Evolutionary conservation across 2,797 vertebrate genomes (phyloP), one percentile per base, ranked within the genome.

Genomic region (Sebastes wilsoni): DNA sequence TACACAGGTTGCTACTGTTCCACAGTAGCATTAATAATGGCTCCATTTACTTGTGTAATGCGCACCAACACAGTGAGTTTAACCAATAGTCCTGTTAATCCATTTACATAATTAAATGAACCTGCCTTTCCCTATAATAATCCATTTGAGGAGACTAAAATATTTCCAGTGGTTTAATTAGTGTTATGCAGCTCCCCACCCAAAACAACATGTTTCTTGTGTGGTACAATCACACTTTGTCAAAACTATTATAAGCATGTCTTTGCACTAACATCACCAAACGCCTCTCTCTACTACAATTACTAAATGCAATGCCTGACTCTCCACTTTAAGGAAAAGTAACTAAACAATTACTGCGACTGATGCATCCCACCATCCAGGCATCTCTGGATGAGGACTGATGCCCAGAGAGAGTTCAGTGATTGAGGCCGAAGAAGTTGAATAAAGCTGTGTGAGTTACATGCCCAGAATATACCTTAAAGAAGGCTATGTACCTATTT

Each of bases 81-180:
- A 52, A 49, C 67, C 16, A 61, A 66, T 25, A 64, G 32, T 23
- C n/a, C 25, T 61, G 32, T 34, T 74, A 58, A 78, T 0, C 60
- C 16, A 30, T 70, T 78, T 67, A 62, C 27, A 70, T 49, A 62
- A 75, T 64, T 34, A 58, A 23, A 27, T 49, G 52, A 75, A 72
- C 18, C 55, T 61, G 30, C 14, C 25, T 46, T 58, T 62, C 10
- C 34, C 49, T 27, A 5, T 16, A 42, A 42, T 66, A 77, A 71
- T 34, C 30, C 23, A 25, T 52, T 59, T 42, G 34, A 49, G n/a
- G 30, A 23, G 46, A 65, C 9, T 22, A 3, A 46, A 69, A 22
- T 25, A 61, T 77, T 65, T 28, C 36, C 54, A 66, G 52, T 11
- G 22, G 27, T 60, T 36, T 58, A 69, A 76, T 67, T 56, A 38